phyloP scores from a whole-genome alignment of 2,888 invertebrate genomes.

The Metalampra italica region DNA sequence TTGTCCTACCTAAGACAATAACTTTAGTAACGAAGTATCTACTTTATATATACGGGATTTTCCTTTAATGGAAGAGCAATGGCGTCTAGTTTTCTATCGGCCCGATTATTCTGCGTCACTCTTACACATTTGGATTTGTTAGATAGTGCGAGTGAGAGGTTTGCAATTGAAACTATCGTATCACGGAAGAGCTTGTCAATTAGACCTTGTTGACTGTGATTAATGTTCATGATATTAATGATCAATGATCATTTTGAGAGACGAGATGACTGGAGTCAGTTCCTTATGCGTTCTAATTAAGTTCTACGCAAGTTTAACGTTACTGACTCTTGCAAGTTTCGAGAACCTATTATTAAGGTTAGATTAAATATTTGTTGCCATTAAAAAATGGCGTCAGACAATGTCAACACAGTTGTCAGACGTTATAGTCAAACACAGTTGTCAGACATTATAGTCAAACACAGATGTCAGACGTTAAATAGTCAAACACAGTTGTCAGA shows the following conservation, averaged over 20 bases:
- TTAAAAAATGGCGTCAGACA: no score
- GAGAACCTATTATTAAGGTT: no score
- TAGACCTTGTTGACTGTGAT: conserved; percentile 41
- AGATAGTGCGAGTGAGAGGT: conserved; percentile 23
- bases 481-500: no score
- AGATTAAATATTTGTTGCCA: no score
- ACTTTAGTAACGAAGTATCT: neutral
- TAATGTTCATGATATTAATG: conserved; percentile 32
- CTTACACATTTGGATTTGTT: conserved; percentile 15
- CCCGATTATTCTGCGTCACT: conserved; percentile 16
- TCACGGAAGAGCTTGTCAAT: conserved; percentile 37
- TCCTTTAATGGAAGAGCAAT: conserved; percentile 38
- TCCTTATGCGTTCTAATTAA: neutral
- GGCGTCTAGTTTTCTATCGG: conserved; percentile 35
- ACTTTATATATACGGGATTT: conserved; percentile 28
- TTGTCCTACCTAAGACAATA: no score
- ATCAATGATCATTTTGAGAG: conserved; percentile 22
- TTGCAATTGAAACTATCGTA: conserved; percentile 13
- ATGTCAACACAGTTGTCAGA: no score
- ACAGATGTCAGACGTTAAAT: no score
- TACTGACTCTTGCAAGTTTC: no score
- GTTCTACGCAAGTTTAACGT: no score
- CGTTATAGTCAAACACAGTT: no score
- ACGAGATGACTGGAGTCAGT: conserved; percentile 1
- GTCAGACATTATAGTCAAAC: no score